Base-by-base conservation (phyloP, 2,888 invertebrate species). In the Autographa pulchrina region DNA sequence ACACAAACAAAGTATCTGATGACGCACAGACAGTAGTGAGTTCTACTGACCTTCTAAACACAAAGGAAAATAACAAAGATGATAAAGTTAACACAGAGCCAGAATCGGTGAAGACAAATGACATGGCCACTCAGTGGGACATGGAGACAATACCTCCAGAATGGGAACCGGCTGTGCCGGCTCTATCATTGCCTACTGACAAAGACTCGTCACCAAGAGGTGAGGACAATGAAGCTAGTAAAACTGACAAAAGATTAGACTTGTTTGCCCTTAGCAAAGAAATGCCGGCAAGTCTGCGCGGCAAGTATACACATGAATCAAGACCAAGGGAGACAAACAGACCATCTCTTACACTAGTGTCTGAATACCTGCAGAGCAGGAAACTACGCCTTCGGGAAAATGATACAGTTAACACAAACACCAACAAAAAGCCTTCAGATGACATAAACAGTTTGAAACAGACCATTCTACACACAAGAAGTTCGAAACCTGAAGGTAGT, bases 251-350 rank as follows among this genome's bases (percentile, higher is more conserved):
- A 77, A 90, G 86, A 77, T 71, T 87, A 3, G 92, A 96, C 80
- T 83, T 96, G 60, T 96, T 96, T 92, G 95, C 95, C 13, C 75
- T 95, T 5, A 96, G 96, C 79, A 91, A 93, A 68, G 95, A 95
- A 85, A 96, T 96, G 95, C 95, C 94, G 14, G 89, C 91, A 18
- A 93, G 92, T 75, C 86, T 96, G 72, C 86, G 93, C 25, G 93
- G 93, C 18, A 90, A 90, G 5, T 68, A 85, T 14, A 82, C 80
- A 11, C 83, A 82, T 56, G 78, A 71, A 43, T 20, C 84, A 32
- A 88, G 84, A 70, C 87, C 89, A 43, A 83, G 83, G 70, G 75
- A 77, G 25, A 82, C 86, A 54, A 61, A 82, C 0, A 92, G 89
- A 78, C 87, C 93, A 13, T 92, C 95, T 1, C 78, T 94, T 52